Percentiles rank a stretch among this genome's conserved stretches.
Evolutionary conservation across 1,140 invertebrate genomes (phyloP).

Genomic region (Drosophila nasuta): DNA sequence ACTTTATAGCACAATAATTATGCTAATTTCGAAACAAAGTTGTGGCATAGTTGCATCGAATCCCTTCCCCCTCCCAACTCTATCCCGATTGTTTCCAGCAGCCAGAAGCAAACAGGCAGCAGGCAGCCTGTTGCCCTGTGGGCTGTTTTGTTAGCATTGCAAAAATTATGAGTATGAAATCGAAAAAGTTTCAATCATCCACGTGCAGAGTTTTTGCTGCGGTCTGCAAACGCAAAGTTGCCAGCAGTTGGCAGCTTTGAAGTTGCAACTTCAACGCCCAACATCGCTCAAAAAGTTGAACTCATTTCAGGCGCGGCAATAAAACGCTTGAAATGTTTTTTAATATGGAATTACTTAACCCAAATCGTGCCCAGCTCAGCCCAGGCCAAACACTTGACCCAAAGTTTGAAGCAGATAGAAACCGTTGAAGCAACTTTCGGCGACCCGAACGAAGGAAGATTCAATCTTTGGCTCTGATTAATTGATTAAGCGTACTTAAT

Average conservation of each 20-base stretch:
- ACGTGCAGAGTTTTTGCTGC: conserved; percentile 48
- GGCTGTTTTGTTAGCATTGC: conserved; percentile 55
- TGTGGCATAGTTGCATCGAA: conserved; percentile 35
- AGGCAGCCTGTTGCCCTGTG: conserved; percentile 22
- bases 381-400: conserved; percentile 61
- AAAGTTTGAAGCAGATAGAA: conserved; percentile 42
- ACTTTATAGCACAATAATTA: conserved; percentile 79
- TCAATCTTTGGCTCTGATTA: conserved; percentile 59
- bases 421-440: conserved; percentile 1
- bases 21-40: conserved; percentile 75
- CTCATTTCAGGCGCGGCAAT: conserved; percentile 61
- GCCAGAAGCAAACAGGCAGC: not conserved
- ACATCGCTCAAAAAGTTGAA: conserved; percentile 51
- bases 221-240: conserved; percentile 37
- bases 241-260: conserved; percentile 51
- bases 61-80: too few species aligned
- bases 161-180: conserved; percentile 78
- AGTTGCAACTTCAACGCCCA: conserved; percentile 70
- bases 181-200: conserved; percentile 81
- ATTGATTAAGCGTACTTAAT: conserved; percentile 71
- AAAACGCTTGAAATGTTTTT: conserved; percentile 78
- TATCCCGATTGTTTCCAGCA: not conserved
- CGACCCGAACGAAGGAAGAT: not conserved
- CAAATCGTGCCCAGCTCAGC: conserved; percentile 41
- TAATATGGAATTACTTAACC: conserved; percentile 74